These are phyloP conservation scores for Ardeotis arabs DNA, from an alignment of 2,113 vertebrate species.

Conservation along the genomic window DNA sequence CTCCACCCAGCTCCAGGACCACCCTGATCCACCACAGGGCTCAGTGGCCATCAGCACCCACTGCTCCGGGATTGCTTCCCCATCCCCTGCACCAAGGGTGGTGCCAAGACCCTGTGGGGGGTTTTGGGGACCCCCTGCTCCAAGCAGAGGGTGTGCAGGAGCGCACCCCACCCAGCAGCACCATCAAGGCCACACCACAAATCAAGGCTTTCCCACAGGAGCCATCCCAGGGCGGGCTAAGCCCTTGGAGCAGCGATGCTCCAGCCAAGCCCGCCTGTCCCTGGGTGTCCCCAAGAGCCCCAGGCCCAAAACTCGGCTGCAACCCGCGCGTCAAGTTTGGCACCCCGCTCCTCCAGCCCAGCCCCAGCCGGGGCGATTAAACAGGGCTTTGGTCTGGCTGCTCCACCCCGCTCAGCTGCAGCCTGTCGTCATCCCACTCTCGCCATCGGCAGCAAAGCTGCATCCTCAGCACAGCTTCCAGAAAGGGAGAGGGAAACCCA, in stretches of 20 bases:
- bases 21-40: neutral
- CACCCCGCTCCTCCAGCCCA: neutral
- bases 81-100: neutral
- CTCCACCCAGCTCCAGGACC: neutral
- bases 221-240: neutral
- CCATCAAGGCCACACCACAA: neutral
- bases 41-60: neutral
- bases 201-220: neutral
- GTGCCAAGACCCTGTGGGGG: accelerated
- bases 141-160: neutral
- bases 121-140: neutral
- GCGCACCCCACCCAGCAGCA: neutral
- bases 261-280: neutral
- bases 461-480: neutral
- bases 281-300: neutral
- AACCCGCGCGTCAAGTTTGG: neutral
- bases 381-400: neutral
- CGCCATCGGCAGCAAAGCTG: conserved; percentile 22
- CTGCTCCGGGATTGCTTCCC: neutral
- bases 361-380: neutral
- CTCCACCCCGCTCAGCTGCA: neutral
- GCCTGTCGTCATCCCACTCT: conserved; percentile 31
- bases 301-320: neutral
- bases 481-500: neutral
- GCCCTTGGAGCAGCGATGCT: accelerated